Evolutionary conservation across 1,140 invertebrate genomes (phyloP).

Genomic region (Eupristina koningsbergeri): DNA sequence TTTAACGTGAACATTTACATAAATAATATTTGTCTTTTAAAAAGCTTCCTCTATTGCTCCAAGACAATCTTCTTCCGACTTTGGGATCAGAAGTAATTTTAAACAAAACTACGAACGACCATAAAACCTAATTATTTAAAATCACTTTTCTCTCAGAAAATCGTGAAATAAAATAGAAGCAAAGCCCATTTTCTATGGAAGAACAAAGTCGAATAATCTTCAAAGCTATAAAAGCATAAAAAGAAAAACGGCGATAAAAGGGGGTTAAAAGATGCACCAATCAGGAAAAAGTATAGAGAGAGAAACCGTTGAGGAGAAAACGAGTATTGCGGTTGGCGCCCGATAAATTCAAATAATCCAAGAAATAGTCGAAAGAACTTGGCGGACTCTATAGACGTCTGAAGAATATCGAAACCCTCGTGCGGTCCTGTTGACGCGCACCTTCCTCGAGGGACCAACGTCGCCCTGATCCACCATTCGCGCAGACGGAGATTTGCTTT

Average conservation of each 20-base stretch:
- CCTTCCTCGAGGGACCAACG: not conserved
- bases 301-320: not conserved
- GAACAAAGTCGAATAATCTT: not conserved
- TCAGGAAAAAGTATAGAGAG: not conserved
- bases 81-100: no score
- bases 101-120: not conserved
- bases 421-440: not conserved
- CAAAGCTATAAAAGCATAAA: not conserved
- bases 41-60: no score
- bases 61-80: no score
- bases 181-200: not conserved
- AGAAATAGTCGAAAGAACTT: slow-evolving; percentile 1
- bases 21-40: no score
- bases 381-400: not conserved
- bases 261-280: not conserved
- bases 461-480: not conserved
- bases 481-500: not conserved
- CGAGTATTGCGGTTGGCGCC: not conserved
- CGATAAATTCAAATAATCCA: slow-evolving; percentile 26
- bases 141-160: not conserved
- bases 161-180: not conserved
- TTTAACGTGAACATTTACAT: no score
- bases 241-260: not conserved
- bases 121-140: slow-evolving; percentile 20
- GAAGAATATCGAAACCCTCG: not conserved